Evolutionary conservation across 2,888 invertebrate genomes (phyloP).

Genomic region (Petrolisthes manimaculis): DNA sequence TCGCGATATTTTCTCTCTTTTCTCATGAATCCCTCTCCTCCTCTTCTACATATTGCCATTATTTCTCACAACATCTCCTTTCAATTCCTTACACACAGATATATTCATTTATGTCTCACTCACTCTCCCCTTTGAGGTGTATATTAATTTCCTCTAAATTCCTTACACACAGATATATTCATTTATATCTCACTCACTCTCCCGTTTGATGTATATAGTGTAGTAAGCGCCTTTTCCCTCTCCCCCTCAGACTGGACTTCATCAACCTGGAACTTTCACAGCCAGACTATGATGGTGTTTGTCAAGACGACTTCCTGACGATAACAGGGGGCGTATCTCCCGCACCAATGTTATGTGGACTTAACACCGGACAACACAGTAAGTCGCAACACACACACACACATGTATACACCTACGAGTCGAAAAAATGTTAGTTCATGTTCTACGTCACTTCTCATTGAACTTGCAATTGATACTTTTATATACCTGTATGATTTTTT

Average conservation of each 20-base stretch:
- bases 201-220: too few relatives aligned
- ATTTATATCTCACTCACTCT: too few relatives aligned
- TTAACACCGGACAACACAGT: slow-evolving; percentile 53
- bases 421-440: neutral
- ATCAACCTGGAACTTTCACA: slow-evolving; percentile 16
- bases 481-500: too few relatives aligned
- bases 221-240: neutral
- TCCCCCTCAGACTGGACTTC: slow-evolving; percentile 45
- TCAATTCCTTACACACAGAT: neutral
- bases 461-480: too few relatives aligned
- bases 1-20: too few relatives aligned
- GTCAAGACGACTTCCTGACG: slow-evolving; percentile 31
- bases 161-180: too few relatives aligned
- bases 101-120: neutral
- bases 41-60: neutral
- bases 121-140: neutral
- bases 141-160: too few relatives aligned
- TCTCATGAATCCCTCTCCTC: too few relatives aligned
- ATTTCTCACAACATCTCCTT: neutral
- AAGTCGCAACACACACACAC: slow-evolving; percentile 29
- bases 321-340: slow-evolving; percentile 26
- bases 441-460: neutral
- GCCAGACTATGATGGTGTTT: slow-evolving; percentile 33
- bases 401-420: neutral
- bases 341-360: slow-evolving; percentile 42